Base-by-base conservation (phyloP, 2,113 vertebrate species). In the Morone chrysops region DNA sequence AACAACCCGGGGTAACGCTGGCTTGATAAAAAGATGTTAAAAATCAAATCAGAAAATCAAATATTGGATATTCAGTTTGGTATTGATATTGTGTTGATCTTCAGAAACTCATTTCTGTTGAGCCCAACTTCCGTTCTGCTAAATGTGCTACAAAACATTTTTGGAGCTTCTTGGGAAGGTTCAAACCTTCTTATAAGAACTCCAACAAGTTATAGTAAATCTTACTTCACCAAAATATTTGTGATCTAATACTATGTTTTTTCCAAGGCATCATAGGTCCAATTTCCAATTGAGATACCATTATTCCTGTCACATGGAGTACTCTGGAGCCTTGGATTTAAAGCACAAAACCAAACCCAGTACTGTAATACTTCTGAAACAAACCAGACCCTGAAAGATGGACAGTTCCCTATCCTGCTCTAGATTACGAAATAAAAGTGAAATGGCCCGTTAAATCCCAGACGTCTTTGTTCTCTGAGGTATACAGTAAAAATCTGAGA, bases 341-440 rank as follows among this genome's bases (percentile, higher is more conserved):
- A 51, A 47, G 13, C 71, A 45, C 8, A 14, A 36, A 68, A 75
- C 20, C 48, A 57, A 86, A 81, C 47, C 54, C 45, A 36, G 74
- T 4, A 38, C 22, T 40, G 45, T 41, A 47, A 80, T 4, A 12
- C 43, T 8, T 36, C 65, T 87, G 75, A 82, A 53, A 75, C 31
- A 79, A 82, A 75, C 60, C 89, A 83, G 89, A 41, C 62, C 20
- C 11, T 8, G 17, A 59, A 18, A 73, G 66, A 83, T 18, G 14
- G 78, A 81, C 70, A 40, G 75, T n/a, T 69, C 36, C 20, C 13
- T 38, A 57, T 18, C 82, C 70, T 62, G 38, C 50, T 70, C 74
- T 14, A 36, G 50, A 71, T 72, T 68, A 43, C 4, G 6, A 69
- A 85, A 85, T 73, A 53, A 75, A 83, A 70, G 61, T n/a, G 4